Evolutionary conservation across 2,113 vertebrate genomes (phyloP).

Genomic region (Phalacrocorax aristotelis): DNA sequence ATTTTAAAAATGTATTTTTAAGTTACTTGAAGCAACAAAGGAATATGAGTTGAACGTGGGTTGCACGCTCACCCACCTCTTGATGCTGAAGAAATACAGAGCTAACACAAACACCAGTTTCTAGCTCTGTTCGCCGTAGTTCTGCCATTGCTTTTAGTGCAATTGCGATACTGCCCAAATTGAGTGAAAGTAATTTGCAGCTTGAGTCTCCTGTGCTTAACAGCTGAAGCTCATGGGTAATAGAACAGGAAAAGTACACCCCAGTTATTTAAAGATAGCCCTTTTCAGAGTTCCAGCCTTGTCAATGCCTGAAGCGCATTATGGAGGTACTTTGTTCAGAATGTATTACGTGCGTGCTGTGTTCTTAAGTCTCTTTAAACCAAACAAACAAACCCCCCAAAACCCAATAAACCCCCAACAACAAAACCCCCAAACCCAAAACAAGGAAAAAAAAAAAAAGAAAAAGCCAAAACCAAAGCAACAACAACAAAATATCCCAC

Average conservation of each 20-base stretch:
- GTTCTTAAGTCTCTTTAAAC: not conserved
- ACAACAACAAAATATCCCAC: rapidly evolving
- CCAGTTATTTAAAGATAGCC: not conserved
- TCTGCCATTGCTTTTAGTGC: not conserved
- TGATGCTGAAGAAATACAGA: not conserved
- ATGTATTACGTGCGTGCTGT: not conserved
- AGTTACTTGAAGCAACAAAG: not conserved
- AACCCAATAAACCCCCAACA: not conserved
- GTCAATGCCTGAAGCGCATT: not conserved
- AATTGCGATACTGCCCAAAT: not conserved
- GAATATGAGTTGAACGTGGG: not conserved
- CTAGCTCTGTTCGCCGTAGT: not conserved
- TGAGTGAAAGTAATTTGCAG: not conserved
- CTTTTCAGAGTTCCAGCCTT: not conserved
- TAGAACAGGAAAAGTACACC: not conserved
- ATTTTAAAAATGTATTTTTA: not conserved
- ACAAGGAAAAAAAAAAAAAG: not conserved
- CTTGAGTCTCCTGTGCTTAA: not conserved
- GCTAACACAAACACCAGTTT: not conserved
- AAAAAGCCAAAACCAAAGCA: not conserved
- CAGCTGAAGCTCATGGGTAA: not conserved
- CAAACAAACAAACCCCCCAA: not conserved
- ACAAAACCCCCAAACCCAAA: not conserved
- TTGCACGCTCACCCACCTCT: not conserved
- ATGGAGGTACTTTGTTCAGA: not conserved